These are phyloP conservation scores for Gambusia affinis DNA, from an alignment of 2,113 vertebrate genomes.

Conservation along the genomic window DNA sequence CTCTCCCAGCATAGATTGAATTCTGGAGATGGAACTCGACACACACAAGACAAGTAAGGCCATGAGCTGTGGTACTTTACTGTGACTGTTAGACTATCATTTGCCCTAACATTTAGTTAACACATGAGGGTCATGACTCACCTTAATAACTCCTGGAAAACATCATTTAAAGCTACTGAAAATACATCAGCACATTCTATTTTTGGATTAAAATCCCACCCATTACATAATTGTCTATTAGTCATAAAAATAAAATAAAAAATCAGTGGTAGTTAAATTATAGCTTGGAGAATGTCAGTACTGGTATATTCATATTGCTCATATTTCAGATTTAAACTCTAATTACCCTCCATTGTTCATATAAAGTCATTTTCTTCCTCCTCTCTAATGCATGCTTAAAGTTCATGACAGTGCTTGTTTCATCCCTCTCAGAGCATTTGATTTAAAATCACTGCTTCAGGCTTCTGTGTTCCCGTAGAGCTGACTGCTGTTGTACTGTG, in stretches of 20 bases:
- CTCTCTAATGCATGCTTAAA: slow-evolving; percentile 12
- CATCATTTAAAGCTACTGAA: slow-evolving; percentile 5
- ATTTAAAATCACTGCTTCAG: slow-evolving; percentile 33
- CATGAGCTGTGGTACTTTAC: not conserved
- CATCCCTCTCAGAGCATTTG: slow-evolving; percentile 16
- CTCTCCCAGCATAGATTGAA: slow-evolving; percentile 7
- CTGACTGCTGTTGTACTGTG: slow-evolving; percentile 22
- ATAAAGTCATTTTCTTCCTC: slow-evolving; percentile 16
- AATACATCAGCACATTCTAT: not conserved
- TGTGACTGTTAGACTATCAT: slow-evolving; percentile 14
- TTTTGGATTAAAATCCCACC: not conserved
- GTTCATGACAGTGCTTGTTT: slow-evolving; percentile 15
- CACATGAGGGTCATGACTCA: not conserved
- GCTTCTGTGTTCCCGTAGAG: slow-evolving; percentile 22
- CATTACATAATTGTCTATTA: not conserved
- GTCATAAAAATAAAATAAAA: not conserved
- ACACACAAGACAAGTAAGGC: slow-evolving; percentile 11
- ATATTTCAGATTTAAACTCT: not conserved
- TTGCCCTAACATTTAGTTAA: slow-evolving; percentile 5
- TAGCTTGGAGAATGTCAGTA: not conserved
- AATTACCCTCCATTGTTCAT: slow-evolving; percentile 18
- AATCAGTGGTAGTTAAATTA: not conserved
- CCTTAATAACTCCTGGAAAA: slow-evolving; percentile 7
- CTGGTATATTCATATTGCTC: not conserved
- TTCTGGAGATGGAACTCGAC: slow-evolving; percentile 14